phyloP scores from a whole-genome alignment of 2,888 invertebrate species.

The Pteria penguin region DNA sequence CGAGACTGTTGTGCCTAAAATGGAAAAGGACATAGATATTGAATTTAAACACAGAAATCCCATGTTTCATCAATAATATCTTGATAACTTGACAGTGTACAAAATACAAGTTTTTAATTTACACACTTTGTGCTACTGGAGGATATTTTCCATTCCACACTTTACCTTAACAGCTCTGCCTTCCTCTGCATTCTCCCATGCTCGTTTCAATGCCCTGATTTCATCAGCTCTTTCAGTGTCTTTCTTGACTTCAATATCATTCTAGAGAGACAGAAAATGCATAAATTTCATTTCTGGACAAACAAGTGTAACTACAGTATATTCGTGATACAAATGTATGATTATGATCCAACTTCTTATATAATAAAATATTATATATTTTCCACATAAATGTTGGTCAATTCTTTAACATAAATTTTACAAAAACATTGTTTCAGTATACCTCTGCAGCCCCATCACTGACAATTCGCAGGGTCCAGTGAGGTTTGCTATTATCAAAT shows the following conservation, averaged over 20 bases:
- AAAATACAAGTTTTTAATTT: not conserved
- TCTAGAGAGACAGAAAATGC: slow-evolving; percentile 59
- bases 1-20: slow-evolving; percentile 76
- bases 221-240: slow-evolving; percentile 80
- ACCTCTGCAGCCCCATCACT: slow-evolving; percentile 76
- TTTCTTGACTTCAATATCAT: slow-evolving; percentile 78
- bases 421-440: too few species aligned
- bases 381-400: too few species aligned
- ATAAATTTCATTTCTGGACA: not conserved
- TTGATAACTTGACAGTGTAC: not conserved
- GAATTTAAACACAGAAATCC: not conserved
- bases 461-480: slow-evolving; percentile 78
- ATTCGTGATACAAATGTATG: too few species aligned
- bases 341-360: too few species aligned
- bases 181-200: slow-evolving; percentile 80
- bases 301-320: too few species aligned
- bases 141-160: not conserved
- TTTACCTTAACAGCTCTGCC: slow-evolving; percentile 79
- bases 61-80: not conserved
- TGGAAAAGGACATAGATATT: not conserved
- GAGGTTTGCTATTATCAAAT: slow-evolving; percentile 78
- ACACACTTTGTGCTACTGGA: not conserved
- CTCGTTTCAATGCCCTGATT: slow-evolving; percentile 79
- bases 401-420: too few species aligned
- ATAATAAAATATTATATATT: too few species aligned